Percentiles rank a stretch among this genome's conserved stretches.
phyloP scores from a whole-genome alignment of 2,113 vertebrate genomes.

The Lucifuga dentata region DNA sequence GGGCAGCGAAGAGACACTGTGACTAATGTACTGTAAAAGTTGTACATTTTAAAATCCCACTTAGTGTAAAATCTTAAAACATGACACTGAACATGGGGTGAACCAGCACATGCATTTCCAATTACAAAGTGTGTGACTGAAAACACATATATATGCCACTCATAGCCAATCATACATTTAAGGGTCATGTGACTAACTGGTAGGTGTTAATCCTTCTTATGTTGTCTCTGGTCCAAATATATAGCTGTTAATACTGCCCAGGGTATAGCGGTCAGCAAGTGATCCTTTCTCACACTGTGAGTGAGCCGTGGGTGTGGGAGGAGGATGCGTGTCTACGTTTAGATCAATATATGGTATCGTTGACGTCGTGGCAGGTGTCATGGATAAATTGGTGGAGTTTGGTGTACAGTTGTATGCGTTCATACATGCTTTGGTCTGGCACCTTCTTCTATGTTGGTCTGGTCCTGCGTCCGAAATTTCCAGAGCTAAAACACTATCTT shows the following conservation, averaged over 20 bases:
- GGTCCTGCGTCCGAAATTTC: constrained; percentile 58
- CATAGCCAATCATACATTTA: constrained; percentile 41
- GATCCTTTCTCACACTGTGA: constrained; percentile 31
- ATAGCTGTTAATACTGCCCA: constrained; percentile 69
- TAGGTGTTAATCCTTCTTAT: constrained; percentile 75
- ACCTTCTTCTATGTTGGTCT: constrained; percentile 15
- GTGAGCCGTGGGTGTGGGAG: background rate
- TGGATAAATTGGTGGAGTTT: constrained; percentile 18
- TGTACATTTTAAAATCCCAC: constrained; percentile 9
- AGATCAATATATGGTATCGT: constrained; percentile 9
- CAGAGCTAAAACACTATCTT: constrained; percentile 28
- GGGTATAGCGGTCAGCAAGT: constrained; percentile 51
- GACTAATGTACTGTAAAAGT: background rate
- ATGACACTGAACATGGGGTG: background rate
- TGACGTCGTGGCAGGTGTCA: constrained; percentile 1
- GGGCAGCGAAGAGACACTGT: background rate
- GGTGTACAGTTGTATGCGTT: background rate
- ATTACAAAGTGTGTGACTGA: constrained; percentile 4
- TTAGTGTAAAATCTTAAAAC: background rate
- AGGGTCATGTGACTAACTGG: constrained; percentile 59
- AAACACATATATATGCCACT: constrained; percentile 40
- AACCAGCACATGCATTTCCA: background rate
- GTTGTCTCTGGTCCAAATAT: constrained; percentile 75
- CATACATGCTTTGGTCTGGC: background rate
- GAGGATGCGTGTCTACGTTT: constrained; percentile 2